Base-by-base conservation (phyloP, 2,888 invertebrate genomes). In the Megastigmus dorsalis region DNA sequence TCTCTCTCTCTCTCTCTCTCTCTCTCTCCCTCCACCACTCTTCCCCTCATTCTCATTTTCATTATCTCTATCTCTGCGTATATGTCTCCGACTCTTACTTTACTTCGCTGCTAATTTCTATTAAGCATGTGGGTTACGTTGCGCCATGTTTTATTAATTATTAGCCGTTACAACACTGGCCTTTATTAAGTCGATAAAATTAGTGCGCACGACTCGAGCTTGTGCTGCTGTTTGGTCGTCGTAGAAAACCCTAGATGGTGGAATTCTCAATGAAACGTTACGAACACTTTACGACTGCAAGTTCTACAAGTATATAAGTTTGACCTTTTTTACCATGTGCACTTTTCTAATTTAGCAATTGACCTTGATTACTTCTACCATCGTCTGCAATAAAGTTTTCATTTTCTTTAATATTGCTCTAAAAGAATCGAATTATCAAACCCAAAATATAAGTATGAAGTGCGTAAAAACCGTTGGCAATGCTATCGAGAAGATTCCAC, bases 41-140 rank as follows among this genome's bases (percentile, higher is more conserved):
- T 23, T 5, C 23, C 59, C n/a, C 33, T 45, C n/a, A n/a, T 23
- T 7, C 48, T 69, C 48, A 2, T 45, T 43, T 9, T 13, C 36
- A 30, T 23, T 38, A 28, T 26, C 28, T 36, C 26, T 41, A 9
- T 41, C 33, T 57, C 57, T 20, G 15, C 20, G 20, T 28, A 43
- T 63, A 18, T 3, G 48, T 59, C 38, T 3, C 15, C n/a, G 23
- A 18, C 26, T 6, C 13, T n/a, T n/a, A n/a, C n/a, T 20, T 3
- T 41, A 26, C 13, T 18, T 59, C 38, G 30, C 15, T 36, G 41
- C 59, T 72, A 72, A 72, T 72, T 72, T 65, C 72, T 66, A 30
- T 41, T 66, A 66, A 72, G 30, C 45, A 5, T 18, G 30, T 15
- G 26, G 48, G 30, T 15, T 57, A 26, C 10, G 36, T 6, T 2